These are phyloP conservation scores for Sceloporus tristichus DNA, from an alignment of 2,113 vertebrate species.

Conservation along the genomic window DNA sequence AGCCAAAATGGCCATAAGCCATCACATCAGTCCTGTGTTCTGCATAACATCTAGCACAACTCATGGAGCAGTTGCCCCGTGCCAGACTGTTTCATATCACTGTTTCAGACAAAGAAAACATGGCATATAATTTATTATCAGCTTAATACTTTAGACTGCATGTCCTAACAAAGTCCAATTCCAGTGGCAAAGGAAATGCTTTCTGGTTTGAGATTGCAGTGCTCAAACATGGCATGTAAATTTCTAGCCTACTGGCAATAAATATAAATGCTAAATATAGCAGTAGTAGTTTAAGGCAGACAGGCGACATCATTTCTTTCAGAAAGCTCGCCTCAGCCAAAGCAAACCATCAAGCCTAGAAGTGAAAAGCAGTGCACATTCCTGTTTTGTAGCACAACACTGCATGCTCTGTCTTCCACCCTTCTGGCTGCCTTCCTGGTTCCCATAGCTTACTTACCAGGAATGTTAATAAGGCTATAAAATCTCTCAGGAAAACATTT, in stretches of 20 bases:
- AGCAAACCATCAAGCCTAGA: background rate
- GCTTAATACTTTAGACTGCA: background rate
- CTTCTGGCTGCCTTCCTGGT: conserved; percentile 33
- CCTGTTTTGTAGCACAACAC: conserved; percentile 26
- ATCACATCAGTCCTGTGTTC: background rate
- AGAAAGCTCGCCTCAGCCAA: background rate
- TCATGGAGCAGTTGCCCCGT: background rate
- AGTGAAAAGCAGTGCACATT: background rate
- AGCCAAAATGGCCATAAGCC: background rate
- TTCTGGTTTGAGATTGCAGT: background rate
- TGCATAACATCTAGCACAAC: background rate
- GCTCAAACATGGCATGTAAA: background rate
- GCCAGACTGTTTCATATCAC: background rate
- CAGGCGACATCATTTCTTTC: background rate
- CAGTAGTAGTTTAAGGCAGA: background rate
- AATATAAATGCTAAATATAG: conserved; percentile 15
- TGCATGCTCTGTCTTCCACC: background rate
- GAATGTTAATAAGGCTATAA: conserved; percentile 37
- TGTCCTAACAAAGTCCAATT: background rate
- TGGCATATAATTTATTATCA: background rate
- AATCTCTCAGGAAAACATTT: conserved; percentile 18
- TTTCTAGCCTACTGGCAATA: conserved; percentile 15
- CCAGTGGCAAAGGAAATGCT: background rate
- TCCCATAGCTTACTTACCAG: conserved; percentile 23
- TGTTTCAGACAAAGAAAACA: background rate